Evolutionary conservation across 2,797 vertebrate genomes (phyloP).

Genomic region (Hemitrygon akajei): DNA sequence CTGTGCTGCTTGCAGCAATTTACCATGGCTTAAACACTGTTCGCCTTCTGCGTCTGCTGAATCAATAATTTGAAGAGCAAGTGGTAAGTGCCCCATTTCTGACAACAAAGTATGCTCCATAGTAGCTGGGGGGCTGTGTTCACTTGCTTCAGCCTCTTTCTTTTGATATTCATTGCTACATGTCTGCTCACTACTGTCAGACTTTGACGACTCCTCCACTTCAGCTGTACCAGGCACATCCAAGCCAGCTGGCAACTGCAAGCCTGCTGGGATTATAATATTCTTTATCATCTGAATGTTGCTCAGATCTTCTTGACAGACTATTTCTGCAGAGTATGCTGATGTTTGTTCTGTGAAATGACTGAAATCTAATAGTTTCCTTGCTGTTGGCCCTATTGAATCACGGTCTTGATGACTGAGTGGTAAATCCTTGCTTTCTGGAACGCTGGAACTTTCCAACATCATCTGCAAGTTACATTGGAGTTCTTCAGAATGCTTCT

Average conservation of each 20-base stretch:
- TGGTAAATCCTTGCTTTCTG: background rate
- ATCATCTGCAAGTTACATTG: background rate
- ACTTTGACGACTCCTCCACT: background rate
- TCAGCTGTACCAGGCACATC: background rate
- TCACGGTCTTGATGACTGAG: background rate
- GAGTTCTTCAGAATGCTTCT: background rate
- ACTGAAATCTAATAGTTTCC: background rate
- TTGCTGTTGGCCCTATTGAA: background rate
- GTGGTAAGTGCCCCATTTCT: background rate
- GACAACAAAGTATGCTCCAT: background rate
- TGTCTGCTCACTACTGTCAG: background rate
- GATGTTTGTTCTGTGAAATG: background rate
- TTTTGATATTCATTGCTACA: background rate
- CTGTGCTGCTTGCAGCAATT: background rate
- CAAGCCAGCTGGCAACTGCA: background rate
- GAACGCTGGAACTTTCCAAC: background rate
- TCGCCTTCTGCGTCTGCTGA: background rate
- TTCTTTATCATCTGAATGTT: background rate
- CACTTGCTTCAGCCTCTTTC: no score
- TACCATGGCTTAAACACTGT: background rate
- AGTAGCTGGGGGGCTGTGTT: no score
- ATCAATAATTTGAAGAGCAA: no score
- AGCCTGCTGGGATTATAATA: conserved; percentile 7
- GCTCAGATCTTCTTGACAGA: background rate
- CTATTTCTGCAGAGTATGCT: background rate